A percentile compares a stretch with the other conserved stretches of the same genome.
Evolutionary conservation across 2,888 invertebrate genomes (phyloP).

Genomic region (Phania funesta): DNA sequence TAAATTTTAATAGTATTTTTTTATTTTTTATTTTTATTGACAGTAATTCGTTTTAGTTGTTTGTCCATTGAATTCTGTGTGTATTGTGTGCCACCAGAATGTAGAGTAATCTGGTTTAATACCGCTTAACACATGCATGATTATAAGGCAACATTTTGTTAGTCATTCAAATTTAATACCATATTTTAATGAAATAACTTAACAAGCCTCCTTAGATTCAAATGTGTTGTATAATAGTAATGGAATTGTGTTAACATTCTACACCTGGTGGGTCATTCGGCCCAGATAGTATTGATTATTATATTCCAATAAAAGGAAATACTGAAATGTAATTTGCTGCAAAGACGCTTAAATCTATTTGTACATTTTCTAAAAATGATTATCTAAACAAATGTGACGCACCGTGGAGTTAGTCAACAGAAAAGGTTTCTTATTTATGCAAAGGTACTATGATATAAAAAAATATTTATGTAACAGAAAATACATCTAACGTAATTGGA

Average conservation of each 20-base stretch:
- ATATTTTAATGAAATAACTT: background rate
- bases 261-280: conserved; percentile 10
- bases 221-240: background rate
- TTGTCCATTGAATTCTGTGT: background rate
- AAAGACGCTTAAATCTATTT: background rate
- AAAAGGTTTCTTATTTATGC: too few relatives aligned
- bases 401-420: too few relatives aligned
- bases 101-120: background rate
- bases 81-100: background rate
- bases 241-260: background rate
- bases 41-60: background rate
- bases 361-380: background rate
- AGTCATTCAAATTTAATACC: conserved; percentile 1
- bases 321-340: background rate
- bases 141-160: background rate
- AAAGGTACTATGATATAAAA: too few relatives aligned
- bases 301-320: background rate
- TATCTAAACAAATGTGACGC: background rate
- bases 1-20: background rate
- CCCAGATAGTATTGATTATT: background rate
- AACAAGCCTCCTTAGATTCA: background rate
- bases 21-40: too few relatives aligned
- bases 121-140: background rate
- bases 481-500: too few relatives aligned
- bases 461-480: too few relatives aligned